Percentiles rank a stretch among this genome's conserved stretches.
Evolutionary conservation across 1,140 invertebrate genomes (phyloP).

Genomic region (Tetramorium alpestre): DNA sequence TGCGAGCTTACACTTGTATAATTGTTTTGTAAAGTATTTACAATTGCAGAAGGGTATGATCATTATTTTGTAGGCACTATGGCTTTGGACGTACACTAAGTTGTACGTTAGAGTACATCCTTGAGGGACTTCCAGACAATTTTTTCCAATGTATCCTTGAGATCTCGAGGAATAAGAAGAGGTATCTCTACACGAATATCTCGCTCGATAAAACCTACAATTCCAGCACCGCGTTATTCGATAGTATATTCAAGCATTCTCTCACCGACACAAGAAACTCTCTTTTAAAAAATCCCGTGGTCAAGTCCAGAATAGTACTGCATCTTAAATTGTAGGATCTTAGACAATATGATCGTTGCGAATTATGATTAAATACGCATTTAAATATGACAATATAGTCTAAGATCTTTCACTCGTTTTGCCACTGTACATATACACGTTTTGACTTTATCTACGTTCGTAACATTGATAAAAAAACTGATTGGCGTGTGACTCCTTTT

Average conservation of each 20-base stretch:
- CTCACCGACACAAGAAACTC: conserved; percentile 62
- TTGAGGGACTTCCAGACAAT: conserved; percentile 80
- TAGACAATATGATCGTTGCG: conserved; percentile 74
- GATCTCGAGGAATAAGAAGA: conserved; percentile 62
- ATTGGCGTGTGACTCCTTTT: background rate
- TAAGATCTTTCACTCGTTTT: conserved; percentile 73
- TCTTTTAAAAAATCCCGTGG: conserved; percentile 79
- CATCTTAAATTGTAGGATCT: conserved; percentile 79
- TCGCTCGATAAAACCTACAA: conserved; percentile 18
- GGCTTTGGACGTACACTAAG: conserved; percentile 86
- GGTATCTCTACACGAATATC: conserved; percentile 8
- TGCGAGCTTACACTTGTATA: conserved; percentile 61
- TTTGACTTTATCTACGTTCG: conserved; percentile 74
- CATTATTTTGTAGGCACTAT: conserved; percentile 86
- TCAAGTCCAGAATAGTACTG: conserved; percentile 80
- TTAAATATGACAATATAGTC: conserved; percentile 79
- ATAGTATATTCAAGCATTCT: conserved; percentile 38
- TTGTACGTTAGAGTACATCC: conserved; percentile 85
- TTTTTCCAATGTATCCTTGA: conserved; percentile 52
- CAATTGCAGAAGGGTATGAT: conserved; percentile 84
- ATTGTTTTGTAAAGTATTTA: conserved; percentile 83
- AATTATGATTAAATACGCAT: conserved; percentile 80
- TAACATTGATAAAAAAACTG: conserved; percentile 56
- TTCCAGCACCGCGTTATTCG: conserved; percentile 15
- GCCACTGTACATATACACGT: conserved; percentile 61